These are phyloP conservation scores for Machaerirhynchus nigripectus DNA, from an alignment of 2,113 vertebrate genomes.

Conservation along the genomic window DNA sequence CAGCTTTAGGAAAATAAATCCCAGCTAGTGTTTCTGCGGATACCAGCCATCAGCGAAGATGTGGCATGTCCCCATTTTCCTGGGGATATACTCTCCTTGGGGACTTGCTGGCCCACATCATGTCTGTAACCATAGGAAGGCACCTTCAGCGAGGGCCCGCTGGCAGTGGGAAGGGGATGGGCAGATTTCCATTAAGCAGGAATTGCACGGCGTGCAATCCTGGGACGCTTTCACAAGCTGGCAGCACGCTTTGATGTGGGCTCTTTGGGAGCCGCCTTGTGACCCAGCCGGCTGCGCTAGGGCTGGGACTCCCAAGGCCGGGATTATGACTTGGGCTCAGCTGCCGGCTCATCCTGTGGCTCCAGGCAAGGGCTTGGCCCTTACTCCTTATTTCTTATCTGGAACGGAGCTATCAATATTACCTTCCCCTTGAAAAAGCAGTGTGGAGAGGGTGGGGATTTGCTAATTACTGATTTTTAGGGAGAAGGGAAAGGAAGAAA, in stretches of 20 bases:
- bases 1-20: background rate
- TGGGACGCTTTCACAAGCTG: background rate
- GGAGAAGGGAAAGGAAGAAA: background rate
- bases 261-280: background rate
- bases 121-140: background rate
- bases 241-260: slow-evolving; percentile 34
- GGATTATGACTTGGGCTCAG: background rate
- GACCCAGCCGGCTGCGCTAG: background rate
- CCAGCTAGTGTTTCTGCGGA: background rate
- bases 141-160: background rate
- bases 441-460: background rate
- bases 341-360: background rate
- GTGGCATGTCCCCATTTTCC: rapidly evolving
- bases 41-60: background rate
- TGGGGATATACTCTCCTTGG: too few species aligned
- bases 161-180: background rate
- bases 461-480: background rate
- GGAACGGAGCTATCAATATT: background rate
- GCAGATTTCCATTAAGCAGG: background rate
- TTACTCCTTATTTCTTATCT: background rate
- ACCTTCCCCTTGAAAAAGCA: background rate
- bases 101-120: background rate
- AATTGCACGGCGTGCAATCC: background rate
- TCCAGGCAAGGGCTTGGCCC: background rate
- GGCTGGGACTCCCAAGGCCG: background rate